Conservation (phyloP, 2,888 invertebrate genomes). For the Ophraella communa region DNA sequence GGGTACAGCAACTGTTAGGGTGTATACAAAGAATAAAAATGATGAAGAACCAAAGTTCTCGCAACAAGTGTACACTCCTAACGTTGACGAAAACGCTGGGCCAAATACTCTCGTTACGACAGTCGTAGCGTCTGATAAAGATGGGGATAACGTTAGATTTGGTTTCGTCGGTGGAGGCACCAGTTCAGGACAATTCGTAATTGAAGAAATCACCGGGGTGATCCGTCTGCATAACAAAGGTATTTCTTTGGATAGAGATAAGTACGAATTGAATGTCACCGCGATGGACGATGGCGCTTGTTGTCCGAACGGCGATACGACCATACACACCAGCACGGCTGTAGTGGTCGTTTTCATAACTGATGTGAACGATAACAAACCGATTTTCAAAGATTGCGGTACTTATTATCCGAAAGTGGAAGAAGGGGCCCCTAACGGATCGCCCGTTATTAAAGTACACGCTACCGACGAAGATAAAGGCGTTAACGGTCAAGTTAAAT, state of each 20-base stretch:
- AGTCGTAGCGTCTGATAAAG: constrained; percentile 96
- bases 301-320: constrained; percentile 86
- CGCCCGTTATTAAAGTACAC: constrained; percentile 89
- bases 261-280: constrained; percentile 95
- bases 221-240: constrained; percentile 87
- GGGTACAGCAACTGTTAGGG: constrained; percentile 90
- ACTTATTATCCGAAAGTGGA: constrained; percentile 88
- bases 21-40: constrained; percentile 98
- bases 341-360: constrained; percentile 96
- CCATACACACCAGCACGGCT: constrained; percentile 91
- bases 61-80: constrained; percentile 95
- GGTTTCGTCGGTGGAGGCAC: constrained; percentile 88
- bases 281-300: constrained; percentile 98
- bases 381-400: constrained; percentile 91
- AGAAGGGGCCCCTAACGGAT: constrained; percentile 93
- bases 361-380: constrained; percentile 96
- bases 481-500: constrained; percentile 93
- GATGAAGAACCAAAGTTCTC: constrained; percentile 97
- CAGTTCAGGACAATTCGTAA: constrained; percentile 90
- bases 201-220: constrained; percentile 94
- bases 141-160: constrained; percentile 94
- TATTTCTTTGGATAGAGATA: constrained; percentile 88
- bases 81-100: constrained; percentile 94
- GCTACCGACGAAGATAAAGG: constrained; percentile 97
- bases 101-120: constrained; percentile 95